Evolutionary conservation across 2,888 invertebrate genomes (phyloP).

Genomic region (Ormyrus thymus): DNA sequence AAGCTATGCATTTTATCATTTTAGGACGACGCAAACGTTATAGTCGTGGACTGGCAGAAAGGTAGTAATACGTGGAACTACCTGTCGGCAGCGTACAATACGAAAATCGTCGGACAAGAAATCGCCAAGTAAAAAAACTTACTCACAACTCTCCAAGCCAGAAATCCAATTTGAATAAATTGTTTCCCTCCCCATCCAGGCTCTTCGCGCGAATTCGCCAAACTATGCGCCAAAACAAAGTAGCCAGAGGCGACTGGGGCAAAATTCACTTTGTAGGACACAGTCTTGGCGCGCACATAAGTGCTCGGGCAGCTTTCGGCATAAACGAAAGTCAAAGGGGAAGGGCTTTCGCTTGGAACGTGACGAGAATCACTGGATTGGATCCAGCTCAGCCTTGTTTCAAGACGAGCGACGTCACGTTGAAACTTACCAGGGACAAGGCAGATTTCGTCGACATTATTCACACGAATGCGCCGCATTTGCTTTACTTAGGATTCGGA

Average conservation of each 20-base stretch:
- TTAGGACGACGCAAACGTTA: no score
- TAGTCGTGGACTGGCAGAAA: no score
- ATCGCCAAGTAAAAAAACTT: no score
- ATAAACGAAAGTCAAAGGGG: slow-evolving; percentile 58
- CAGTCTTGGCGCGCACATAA: slow-evolving; percentile 80
- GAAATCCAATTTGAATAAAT: no score
- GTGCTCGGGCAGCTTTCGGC: slow-evolving; percentile 77
- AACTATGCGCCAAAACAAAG: no score
- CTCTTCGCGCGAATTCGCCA: slow-evolving; percentile 22
- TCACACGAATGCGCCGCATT: slow-evolving; percentile 79
- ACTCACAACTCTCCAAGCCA: no score
- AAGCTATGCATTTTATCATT: no score
- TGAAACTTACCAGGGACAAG: slow-evolving; percentile 77
- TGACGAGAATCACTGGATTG: slow-evolving; percentile 76
- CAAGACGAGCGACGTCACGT: slow-evolving; percentile 72
- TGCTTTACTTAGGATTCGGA: slow-evolving; percentile 78
- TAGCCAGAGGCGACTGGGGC: neutral
- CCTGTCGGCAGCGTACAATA: no score
- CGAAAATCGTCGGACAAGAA: no score
- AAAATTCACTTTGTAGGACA: slow-evolving; percentile 79
- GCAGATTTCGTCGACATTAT: slow-evolving; percentile 80
- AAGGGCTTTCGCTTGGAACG: slow-evolving; percentile 58
- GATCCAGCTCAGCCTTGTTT: slow-evolving; percentile 83
- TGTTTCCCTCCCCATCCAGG: neutral
- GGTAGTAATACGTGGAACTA: no score